Evolutionary conservation across 2,888 invertebrate genomes (phyloP), one percentile per base, ranked within the genome.

Genomic region (Xestoiulus laeticollis): DNA sequence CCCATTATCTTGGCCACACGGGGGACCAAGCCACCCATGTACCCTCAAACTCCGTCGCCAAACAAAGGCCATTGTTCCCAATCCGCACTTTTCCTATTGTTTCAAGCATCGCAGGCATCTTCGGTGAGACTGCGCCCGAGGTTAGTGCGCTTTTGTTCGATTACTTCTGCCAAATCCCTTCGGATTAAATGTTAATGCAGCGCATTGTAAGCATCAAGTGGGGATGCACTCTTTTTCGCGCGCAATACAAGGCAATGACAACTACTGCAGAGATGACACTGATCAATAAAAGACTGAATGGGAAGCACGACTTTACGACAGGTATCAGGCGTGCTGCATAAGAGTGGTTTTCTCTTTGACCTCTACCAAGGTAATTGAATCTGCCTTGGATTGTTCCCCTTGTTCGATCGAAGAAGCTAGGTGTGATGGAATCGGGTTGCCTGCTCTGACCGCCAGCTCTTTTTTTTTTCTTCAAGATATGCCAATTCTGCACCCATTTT

Each of bases 131-230:
- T 38, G 38, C 38, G 53, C 53, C 53, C 16, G 53, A 53, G 53
- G 53, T 53, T 53, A 53, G 53, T 53, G 53, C 53, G 53, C 53
- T n/a, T 53, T 53, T 53, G 53, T 53, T 53, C 53, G 53, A 53
- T 53, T 53, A 53, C 53, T 53, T n/a, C 53, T 19, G 53, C 53
- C 19, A 53, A 53, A 53, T 53, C 53, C 53, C 53, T 16, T 53
- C 53, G 53, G 53, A 53, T 53, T 53, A 53, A 53, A 53, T 53
- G 53, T n/a, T 53, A 53, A 53, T 53, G 53, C 53, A 53, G 53
- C 19, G 53, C 53, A 53, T 53, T 53, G 53, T 53, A 19, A 53
- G 16, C 53, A 19, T 4, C 19, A 19, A 53, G 53, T 53, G 53
- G 16, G n/a, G n/a, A n/a, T 53, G 53, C n/a, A n/a, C 53, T 53